Evolutionary conservation across 2,888 invertebrate genomes (phyloP).

Genomic region (Drosophila peninsularis): DNA sequence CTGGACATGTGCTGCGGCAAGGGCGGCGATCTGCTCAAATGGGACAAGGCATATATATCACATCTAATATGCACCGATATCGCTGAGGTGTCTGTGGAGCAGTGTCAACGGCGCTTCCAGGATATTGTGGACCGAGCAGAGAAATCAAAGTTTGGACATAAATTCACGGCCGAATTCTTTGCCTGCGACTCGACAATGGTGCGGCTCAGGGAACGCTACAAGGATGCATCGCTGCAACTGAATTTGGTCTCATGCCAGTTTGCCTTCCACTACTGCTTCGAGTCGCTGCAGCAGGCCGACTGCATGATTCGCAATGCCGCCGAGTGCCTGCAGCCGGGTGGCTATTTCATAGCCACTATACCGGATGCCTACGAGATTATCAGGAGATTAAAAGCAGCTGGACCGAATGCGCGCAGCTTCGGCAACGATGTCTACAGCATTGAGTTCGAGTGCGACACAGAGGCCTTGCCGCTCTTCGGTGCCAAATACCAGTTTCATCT

Average conservation of each 20-base stretch:
- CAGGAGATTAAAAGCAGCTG: conserved; percentile 88
- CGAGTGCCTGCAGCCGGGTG: conserved; percentile 94
- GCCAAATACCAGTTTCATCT: conserved; percentile 97
- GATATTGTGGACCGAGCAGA: conserved; percentile 86
- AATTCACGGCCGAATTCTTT: conserved; percentile 95
- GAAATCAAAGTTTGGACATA: conserved; percentile 82
- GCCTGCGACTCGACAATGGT: conserved; percentile 96
- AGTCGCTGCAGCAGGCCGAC: conserved; percentile 93
- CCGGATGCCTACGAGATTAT: conserved; percentile 97
- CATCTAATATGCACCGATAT: conserved; percentile 97
- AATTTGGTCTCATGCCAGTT: conserved; percentile 99
- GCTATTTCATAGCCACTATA: conserved; percentile 98
- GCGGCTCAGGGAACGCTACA: conserved; percentile 90
- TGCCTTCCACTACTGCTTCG: conserved; percentile 98
- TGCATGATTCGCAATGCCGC: conserved; percentile 96
- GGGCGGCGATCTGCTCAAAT: conserved; percentile 99
- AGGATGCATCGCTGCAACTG: conserved; percentile 91
- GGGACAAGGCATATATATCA: conserved; percentile 92
- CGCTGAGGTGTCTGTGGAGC: conserved; percentile 95
- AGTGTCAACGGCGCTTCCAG: conserved; percentile 93
- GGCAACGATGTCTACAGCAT: conserved; percentile 93
- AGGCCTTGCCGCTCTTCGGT: conserved; percentile 94
- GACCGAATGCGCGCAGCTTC: conserved; percentile 85
- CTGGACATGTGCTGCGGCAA: conserved; percentile 99
- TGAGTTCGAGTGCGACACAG: conserved; percentile 88